Evolutionary conservation across 2,797 vertebrate species (phyloP).

Genomic region (Sylvilagus floridanus): DNA sequence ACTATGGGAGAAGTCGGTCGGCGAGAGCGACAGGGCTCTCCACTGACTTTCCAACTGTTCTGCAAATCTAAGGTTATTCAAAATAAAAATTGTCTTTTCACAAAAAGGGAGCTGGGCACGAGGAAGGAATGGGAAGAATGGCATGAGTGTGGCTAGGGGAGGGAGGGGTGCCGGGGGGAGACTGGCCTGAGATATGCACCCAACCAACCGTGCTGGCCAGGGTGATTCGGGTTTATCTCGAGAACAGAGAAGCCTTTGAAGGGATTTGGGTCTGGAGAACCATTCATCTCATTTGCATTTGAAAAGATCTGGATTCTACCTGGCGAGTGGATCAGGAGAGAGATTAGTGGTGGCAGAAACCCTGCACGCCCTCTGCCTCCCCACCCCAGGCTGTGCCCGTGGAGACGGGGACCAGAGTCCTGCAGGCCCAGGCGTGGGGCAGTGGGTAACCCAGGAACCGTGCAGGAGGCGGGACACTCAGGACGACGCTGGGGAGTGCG

Average conservation of each 20-base stretch:
- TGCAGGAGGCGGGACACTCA: background rate
- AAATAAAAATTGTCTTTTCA: background rate
- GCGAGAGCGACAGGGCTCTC: fast-evolving
- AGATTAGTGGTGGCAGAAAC: background rate
- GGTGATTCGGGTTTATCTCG: background rate
- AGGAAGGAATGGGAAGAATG: fast-evolving
- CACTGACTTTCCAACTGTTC: background rate
- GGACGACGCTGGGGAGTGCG: background rate
- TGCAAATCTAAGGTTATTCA: background rate
- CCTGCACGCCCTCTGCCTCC: fast-evolving
- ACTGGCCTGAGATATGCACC: fast-evolving
- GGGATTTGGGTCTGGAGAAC: background rate
- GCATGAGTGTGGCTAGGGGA: background rate
- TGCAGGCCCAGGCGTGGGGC: fast-evolving
- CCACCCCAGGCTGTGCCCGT: fast-evolving
- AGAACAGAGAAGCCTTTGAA: background rate
- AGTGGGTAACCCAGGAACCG: fast-evolving
- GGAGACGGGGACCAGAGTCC: background rate
- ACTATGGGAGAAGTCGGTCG: fast-evolving
- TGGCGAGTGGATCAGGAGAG: fast-evolving
- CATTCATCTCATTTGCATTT: background rate
- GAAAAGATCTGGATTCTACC: background rate
- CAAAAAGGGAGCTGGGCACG: background rate
- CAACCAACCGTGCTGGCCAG: too few relatives aligned
- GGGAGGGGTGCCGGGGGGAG: fast-evolving